Evolutionary conservation across 2,888 invertebrate species (phyloP), one percentile per base, ranked within the genome.

Genomic region (Leucoptera coffeella): DNA sequence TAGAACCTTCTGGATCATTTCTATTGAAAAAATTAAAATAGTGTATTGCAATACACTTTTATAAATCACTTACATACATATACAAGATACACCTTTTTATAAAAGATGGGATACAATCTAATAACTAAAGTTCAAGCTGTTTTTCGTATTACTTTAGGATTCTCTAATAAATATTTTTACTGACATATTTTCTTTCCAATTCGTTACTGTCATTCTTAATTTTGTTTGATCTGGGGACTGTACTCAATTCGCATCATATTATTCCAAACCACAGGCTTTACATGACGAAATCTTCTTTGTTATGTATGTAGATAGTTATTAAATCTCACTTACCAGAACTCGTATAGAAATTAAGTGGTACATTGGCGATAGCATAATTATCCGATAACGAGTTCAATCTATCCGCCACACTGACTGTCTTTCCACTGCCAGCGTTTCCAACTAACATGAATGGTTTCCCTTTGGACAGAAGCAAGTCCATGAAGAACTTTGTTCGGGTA

Each of bases 261-360:
- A 25, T 20, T 3, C n/a, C 4, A 20, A 20, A 5, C 11, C 4
- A 10, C 12, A 26, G 9, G 17, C 15, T n/a, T 15, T 4, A 21
- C 8, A 7, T 21, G 6, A 11, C n/a, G n/a, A 10, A 13, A 19
- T 4, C 11, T 19, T 5, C 10, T 28, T 7, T 20, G 20, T 6
- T 14, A n/a, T 12, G 11, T 12, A n/a, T 3, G 15, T 15, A n/a
- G 23, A 21, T 7, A 23, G 6, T 8, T 4, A 20, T 2, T 6
- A 19, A 1, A 2, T 15, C 23, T 11, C 3, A 30, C 40, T 41
- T 40, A 78, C 80, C 80, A 20, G 93, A 93, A 0, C 90, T 89
- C 0, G 94, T 94, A 49, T 95, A 95, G 51, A 90, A 95, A 62
- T 95, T 95, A 49, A 95, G 87, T 0, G 94, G 91, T 9, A 91